Base-by-base conservation (phyloP, 2,888 invertebrate species). In the Didymodactylos carnosus region DNA sequence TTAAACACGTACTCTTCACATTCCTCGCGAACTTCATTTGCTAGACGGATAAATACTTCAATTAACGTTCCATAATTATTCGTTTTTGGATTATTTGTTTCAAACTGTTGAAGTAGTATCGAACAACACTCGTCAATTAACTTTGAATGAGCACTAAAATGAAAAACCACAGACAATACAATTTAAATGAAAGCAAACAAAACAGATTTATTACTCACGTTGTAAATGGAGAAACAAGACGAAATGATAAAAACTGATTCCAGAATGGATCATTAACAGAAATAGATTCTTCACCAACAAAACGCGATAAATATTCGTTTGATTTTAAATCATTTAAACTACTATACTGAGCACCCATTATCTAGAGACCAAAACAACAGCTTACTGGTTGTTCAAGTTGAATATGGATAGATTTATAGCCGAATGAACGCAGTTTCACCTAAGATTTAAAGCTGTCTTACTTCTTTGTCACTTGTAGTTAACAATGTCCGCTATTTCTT, bases 191-290 rank as follows among this genome's bases (percentile, higher is more conserved):
- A 70, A 75, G 27, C n/a, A 75, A 23, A 80, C 80, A 85, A 16
- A 70, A 27, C n/a, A n/a, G n/a, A n/a, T n/a, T n/a, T 49, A 11
- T 49, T 11, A 11, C 7, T 75, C 78, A 83, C 83, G 81, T 81
- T 78, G 88, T 89, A 69, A 87, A 86, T 0, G 93, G 92, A 75
- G 91, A 88, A 46, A 88, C 87, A 78, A 94, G 89, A 77, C 92
- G 91, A 81, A 92, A 98, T 0, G 94, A 90, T 49, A 98, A 85
- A 77, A 98, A 87, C 77, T 89, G 88, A 81, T 92, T 92, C 97
- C 97, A 98, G 83, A 92, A 94, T 0, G 90, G 89, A 81, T 93
- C 91, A 82, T 92, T 91, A 11, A 89, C 87, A 8, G 89, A 87
- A 78, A 98, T 89, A 46, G 88, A 85, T 77, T 92, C 89, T 43